Conservation (phyloP, 2,888 invertebrate genomes). For the Harpalus rubripes region DNA sequence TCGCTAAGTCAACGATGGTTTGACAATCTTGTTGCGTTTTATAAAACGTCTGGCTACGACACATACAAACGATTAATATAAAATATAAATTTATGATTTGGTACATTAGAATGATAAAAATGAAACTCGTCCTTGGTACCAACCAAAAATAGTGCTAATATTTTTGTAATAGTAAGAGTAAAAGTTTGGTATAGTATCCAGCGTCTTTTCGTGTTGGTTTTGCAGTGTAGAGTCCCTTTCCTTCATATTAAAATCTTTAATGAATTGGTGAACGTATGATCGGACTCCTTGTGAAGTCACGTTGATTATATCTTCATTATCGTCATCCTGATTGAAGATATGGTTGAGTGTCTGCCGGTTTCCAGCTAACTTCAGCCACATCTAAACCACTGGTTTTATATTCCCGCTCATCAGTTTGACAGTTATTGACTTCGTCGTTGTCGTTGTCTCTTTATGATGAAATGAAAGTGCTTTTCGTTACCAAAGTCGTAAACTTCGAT, state of each 20-base stretch:
- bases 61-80: too few relatives aligned
- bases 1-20: too few relatives aligned
- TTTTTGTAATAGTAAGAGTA: neutral
- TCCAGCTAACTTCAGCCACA: slow-evolving; percentile 11
- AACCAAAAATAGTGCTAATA: neutral
- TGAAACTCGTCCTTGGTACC: too few relatives aligned
- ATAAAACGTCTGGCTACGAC: too few relatives aligned
- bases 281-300: slow-evolving; percentile 54
- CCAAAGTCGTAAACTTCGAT: slow-evolving; percentile 30
- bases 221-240: slow-evolving; percentile 46
- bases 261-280: slow-evolving; percentile 57
- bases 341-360: slow-evolving; percentile 51
- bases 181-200: neutral
- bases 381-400: slow-evolving; percentile 56
- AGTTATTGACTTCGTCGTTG: slow-evolving; percentile 48
- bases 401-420: slow-evolving; percentile 19
- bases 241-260: slow-evolving; percentile 63
- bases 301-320: slow-evolving; percentile 66
- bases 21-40: too few relatives aligned
- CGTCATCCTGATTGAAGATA: slow-evolving; percentile 66
- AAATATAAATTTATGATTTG: too few relatives aligned
- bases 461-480: slow-evolving; percentile 41
- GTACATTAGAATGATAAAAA: too few relatives aligned
- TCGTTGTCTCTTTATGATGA: slow-evolving; percentile 43
- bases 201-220: neutral